A percentile compares a stretch with the other conserved stretches of the same genome.
These are phyloP conservation scores for Grantiella picta DNA, from an alignment of 2,113 vertebrate genomes.

Conservation along the genomic window DNA sequence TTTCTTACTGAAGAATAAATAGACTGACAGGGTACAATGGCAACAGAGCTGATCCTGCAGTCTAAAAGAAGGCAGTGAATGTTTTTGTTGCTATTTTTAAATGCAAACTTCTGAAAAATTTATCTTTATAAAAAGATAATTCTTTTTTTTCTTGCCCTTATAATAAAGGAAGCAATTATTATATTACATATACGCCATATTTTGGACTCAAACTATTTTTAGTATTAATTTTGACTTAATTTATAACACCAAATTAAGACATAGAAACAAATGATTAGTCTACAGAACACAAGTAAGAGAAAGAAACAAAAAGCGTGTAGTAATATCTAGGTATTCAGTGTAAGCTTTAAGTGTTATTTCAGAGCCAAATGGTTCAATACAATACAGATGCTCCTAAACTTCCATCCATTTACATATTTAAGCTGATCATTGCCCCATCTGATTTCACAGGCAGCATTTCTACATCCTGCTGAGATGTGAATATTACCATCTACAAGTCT, in stretches of 20 bases:
- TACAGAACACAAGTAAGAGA: neutral
- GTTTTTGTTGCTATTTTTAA: neutral
- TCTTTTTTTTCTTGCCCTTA: rapidly evolving
- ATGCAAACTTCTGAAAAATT: neutral
- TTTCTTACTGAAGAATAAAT: neutral
- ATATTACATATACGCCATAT: neutral
- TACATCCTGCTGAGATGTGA: neutral
- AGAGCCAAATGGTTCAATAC: neutral
- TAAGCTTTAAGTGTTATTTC: neutral
- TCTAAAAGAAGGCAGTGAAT: neutral
- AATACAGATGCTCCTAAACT: neutral
- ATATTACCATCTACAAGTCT: neutral
- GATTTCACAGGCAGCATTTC: neutral
- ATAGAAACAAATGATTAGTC: neutral
- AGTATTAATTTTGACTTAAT: neutral
- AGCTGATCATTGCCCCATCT: neutral
- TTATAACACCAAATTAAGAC: neutral
- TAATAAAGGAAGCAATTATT: neutral
- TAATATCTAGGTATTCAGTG: neutral
- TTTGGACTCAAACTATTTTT: neutral
- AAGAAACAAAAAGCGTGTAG: neutral
- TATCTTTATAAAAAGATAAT: neutral
- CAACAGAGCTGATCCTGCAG: neutral
- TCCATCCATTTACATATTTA: neutral
- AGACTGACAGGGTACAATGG: neutral